Conservation (phyloP, 2,888 invertebrate species). For the Caenorhabditis sp. region DNA sequence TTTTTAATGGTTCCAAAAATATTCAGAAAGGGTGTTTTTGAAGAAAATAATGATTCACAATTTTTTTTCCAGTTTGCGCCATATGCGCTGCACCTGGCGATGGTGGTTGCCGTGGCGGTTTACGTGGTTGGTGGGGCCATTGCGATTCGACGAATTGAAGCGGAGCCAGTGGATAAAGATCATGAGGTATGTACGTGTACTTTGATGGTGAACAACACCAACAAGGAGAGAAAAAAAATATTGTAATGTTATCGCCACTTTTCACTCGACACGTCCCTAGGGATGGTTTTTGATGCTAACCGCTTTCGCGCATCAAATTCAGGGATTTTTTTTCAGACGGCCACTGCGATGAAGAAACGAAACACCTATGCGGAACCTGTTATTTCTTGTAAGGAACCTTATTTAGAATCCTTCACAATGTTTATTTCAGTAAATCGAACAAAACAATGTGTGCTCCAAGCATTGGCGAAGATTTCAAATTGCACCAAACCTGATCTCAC, state of each 20-base stretch:
- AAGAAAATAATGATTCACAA: not conserved
- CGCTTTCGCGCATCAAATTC: not conserved
- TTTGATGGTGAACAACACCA: too few relatives aligned
- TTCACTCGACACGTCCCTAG: not conserved
- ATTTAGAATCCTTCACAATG: too few relatives aligned
- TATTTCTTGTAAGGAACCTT: not conserved
- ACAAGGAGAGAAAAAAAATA: not conserved
- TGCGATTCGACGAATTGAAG: conserved; percentile 49
- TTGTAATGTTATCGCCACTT: not conserved
- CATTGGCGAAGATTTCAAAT: conserved; percentile 39
- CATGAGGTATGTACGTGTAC: too few relatives aligned
- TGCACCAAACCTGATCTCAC: conserved; percentile 20
- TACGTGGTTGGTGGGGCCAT: conserved; percentile 59
- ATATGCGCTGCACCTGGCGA: conserved; percentile 57
- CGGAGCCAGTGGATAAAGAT: not conserved
- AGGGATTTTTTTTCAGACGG: not conserved
- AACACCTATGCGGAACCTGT: not conserved
- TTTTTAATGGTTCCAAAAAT: too few relatives aligned
- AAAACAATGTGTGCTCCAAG: conserved; percentile 55
- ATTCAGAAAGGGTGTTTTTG: not conserved
- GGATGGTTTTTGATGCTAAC: not conserved
- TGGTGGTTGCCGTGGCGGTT: conserved; percentile 54
- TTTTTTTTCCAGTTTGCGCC: conserved; percentile 55
- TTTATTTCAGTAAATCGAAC: conserved; percentile 54
- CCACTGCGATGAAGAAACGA: not conserved